Percentiles rank a stretch among this genome's conserved stretches.
phyloP scores from a whole-genome alignment of 2,113 vertebrate species.

The Vidua chalybeata region DNA sequence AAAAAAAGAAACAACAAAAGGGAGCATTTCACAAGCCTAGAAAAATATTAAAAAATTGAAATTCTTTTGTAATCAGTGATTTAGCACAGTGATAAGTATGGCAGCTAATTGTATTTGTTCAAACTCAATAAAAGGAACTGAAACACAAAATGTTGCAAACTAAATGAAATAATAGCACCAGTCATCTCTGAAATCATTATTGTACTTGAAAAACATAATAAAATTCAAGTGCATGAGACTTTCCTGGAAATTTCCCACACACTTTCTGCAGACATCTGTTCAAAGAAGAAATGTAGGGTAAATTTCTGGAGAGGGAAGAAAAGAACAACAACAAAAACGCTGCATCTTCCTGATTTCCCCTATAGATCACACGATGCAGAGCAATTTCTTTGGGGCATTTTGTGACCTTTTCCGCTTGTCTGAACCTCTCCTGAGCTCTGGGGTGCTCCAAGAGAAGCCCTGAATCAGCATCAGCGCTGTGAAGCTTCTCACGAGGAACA shows the following conservation, averaged over 20 bases:
- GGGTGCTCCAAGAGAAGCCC: neutral
- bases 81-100: neutral
- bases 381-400: neutral
- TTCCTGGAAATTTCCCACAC: constrained; percentile 48
- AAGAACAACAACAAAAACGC: neutral
- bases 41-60: neutral
- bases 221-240: neutral
- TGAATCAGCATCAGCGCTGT: neutral
- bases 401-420: neutral
- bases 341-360: neutral
- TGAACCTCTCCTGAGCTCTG: neutral
- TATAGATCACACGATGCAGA: neutral
- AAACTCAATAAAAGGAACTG: neutral
- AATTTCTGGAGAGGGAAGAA: neutral
- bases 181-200: neutral
- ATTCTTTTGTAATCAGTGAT: neutral
- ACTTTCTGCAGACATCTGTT: constrained; percentile 11
- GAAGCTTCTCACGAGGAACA: neutral
- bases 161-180: constrained; percentile 1
- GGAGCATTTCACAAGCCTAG: neutral
- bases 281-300: constrained; percentile 28
- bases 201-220: neutral
- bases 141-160: neutral
- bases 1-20: neutral
- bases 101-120: neutral